phyloP scores from a whole-genome alignment of 2,113 vertebrate species.

The Nestor notabilis region DNA sequence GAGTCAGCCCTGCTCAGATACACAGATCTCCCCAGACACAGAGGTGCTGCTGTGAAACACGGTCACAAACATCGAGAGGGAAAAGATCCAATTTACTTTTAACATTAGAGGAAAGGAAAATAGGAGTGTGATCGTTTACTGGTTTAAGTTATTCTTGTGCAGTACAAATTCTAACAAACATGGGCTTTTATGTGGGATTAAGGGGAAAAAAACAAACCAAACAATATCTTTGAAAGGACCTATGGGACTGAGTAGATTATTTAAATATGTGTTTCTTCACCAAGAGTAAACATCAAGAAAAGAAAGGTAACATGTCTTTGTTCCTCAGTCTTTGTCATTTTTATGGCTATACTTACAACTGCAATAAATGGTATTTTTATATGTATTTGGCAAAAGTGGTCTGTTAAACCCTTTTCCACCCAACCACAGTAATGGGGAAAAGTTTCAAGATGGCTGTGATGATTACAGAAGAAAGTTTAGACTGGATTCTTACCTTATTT shows the following conservation, averaged over 20 bases:
- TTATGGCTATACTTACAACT: neutral
- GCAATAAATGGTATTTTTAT: neutral
- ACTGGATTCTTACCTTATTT: slow-evolving; percentile 43
- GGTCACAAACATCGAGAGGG: neutral
- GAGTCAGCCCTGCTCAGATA: neutral
- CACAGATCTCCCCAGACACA: neutral
- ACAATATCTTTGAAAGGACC: neutral
- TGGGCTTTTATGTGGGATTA: neutral
- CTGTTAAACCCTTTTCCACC: neutral
- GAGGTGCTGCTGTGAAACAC: neutral
- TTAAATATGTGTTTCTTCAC: neutral
- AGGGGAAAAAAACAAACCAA: neutral
- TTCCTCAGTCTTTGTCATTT: neutral
- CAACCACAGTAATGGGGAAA: neutral
- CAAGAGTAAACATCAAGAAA: neutral
- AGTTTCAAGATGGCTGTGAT: neutral
- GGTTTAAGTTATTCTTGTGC: neutral
- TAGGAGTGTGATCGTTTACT: neutral
- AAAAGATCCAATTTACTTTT: neutral
- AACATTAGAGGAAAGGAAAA: neutral
- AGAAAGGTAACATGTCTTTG: neutral
- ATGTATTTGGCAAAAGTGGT: neutral
- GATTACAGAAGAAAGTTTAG: neutral
- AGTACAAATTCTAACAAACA: neutral
- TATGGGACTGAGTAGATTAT: neutral